Evolutionary conservation across 2,888 invertebrate genomes (phyloP).

Genomic region (Erannis defoliaria): DNA sequence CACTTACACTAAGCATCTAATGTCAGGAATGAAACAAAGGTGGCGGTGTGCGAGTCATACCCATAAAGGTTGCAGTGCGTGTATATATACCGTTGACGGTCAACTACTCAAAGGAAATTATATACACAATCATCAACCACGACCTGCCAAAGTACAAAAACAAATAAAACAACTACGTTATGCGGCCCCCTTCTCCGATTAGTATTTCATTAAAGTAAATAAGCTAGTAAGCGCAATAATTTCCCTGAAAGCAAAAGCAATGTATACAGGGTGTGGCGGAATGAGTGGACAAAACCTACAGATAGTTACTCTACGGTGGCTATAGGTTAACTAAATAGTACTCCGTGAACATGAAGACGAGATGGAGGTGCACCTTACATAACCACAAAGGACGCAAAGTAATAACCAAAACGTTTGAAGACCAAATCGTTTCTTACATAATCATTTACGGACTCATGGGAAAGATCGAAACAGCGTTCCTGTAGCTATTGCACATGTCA

Average conservation of each 20-base stretch:
- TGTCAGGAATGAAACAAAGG: background rate
- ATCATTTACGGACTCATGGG: background rate
- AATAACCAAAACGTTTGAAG: background rate
- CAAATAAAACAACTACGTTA: too few species aligned
- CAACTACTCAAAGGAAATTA: background rate
- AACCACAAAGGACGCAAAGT: constrained; percentile 25
- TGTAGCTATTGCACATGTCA: background rate
- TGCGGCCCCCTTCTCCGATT: too few species aligned
- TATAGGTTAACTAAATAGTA: background rate
- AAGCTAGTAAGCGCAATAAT: too few species aligned
- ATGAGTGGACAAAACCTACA: too few species aligned
- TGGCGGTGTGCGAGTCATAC: background rate
- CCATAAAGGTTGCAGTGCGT: background rate
- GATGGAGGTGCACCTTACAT: constrained; percentile 29
- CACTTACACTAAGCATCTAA: background rate
- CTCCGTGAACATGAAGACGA: constrained; percentile 2
- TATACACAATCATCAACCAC: background rate
- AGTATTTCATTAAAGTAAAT: too few species aligned
- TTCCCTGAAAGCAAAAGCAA: too few species aligned
- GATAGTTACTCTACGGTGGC: background rate
- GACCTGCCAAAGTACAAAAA: background rate
- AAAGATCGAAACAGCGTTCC: background rate
- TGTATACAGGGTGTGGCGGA: too few species aligned
- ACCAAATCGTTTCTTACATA: constrained; percentile 4
- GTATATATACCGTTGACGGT: background rate